A percentile compares a stretch with the other conserved stretches of the same genome.
Conservation (phyloP, 2,888 invertebrate genomes). For the Melolontha melolontha region DNA sequence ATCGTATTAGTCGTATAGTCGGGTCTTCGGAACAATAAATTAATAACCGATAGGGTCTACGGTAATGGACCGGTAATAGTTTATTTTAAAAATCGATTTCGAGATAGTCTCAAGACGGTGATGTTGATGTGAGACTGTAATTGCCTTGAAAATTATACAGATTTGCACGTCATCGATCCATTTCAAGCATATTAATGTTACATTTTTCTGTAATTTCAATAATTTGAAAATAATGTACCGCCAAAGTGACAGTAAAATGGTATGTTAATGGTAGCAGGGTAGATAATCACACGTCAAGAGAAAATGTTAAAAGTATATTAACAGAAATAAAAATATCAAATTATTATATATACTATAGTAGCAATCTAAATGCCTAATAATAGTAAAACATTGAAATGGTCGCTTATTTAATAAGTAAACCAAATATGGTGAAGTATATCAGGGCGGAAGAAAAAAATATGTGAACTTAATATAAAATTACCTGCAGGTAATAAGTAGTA, state of each 20-base stretch:
- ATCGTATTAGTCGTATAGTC: conserved; percentile 29
- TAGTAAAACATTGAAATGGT: not conserved
- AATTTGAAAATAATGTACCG: conserved; percentile 4
- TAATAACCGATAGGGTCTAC: conserved; percentile 31
- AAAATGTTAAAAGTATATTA: conserved; percentile 5
- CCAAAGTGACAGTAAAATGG: conserved; percentile 6
- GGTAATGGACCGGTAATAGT: conserved; percentile 35
- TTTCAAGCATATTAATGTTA: conserved; percentile 23
- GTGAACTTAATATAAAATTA: too few species aligned
- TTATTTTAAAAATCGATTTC: conserved; percentile 32
- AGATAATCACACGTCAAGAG: conserved; percentile 12
- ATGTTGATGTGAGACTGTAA: conserved; percentile 15
- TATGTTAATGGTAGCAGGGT: conserved; percentile 10
- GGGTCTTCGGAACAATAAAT: conserved; percentile 31
- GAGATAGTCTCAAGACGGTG: conserved; percentile 18
- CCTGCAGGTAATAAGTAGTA: too few species aligned
- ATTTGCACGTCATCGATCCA: conserved; percentile 40
- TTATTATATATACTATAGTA: not conserved
- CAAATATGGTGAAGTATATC: too few species aligned
- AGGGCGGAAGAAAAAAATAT: too few species aligned
- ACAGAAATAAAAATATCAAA: conserved; percentile 8
- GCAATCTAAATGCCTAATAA: not conserved
- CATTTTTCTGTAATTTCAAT: conserved; percentile 30
- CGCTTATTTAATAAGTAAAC: not conserved
- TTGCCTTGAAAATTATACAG: conserved; percentile 29